Conservation (phyloP, 2,888 invertebrate genomes). For the Meiosimyza decipiens region DNA sequence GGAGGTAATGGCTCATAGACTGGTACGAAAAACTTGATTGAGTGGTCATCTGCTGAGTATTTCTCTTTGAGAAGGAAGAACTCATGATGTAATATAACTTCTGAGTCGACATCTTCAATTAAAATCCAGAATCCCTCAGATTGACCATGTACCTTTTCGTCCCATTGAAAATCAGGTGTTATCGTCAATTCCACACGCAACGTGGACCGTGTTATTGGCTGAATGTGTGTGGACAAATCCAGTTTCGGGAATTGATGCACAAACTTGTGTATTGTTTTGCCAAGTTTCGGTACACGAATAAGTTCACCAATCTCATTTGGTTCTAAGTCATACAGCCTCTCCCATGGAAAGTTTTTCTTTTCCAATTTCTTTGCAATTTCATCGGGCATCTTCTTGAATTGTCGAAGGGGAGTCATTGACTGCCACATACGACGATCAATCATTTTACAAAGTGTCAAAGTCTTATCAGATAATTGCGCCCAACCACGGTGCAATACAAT, state of each 20-base stretch:
- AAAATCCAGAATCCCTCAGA: constrained; percentile 91
- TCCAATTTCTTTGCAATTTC: constrained; percentile 97
- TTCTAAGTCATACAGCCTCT: constrained; percentile 93
- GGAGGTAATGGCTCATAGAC: constrained; percentile 98
- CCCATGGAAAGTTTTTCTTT: constrained; percentile 96
- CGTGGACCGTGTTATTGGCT: constrained; percentile 95
- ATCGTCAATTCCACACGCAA: constrained; percentile 95
- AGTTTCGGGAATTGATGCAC: constrained; percentile 95
- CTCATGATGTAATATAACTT: constrained; percentile 94
- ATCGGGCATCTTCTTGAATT: constrained; percentile 97
- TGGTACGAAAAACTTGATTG: constrained; percentile 97
- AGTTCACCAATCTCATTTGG: constrained; percentile 96
- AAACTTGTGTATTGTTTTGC: constrained; percentile 91
- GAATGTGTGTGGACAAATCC: constrained; percentile 95
- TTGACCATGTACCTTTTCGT: constrained; percentile 87
- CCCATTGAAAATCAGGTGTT: constrained; percentile 99
- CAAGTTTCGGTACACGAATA: constrained; percentile 66
- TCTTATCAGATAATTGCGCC: constrained; percentile 98
- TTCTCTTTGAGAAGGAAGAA: constrained; percentile 94
- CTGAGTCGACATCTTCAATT: constrained; percentile 88
- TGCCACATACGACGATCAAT: constrained; percentile 99
- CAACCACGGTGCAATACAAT: constrained; percentile 93
- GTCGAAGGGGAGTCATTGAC: constrained; percentile 96
- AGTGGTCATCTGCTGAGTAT: constrained; percentile 93
- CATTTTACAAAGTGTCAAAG: constrained; percentile 97